A percentile compares a stretch with the other conserved stretches of the same genome.
Evolutionary conservation across 2,888 invertebrate species (phyloP).

Genomic region (Muschampia plurimacula): DNA sequence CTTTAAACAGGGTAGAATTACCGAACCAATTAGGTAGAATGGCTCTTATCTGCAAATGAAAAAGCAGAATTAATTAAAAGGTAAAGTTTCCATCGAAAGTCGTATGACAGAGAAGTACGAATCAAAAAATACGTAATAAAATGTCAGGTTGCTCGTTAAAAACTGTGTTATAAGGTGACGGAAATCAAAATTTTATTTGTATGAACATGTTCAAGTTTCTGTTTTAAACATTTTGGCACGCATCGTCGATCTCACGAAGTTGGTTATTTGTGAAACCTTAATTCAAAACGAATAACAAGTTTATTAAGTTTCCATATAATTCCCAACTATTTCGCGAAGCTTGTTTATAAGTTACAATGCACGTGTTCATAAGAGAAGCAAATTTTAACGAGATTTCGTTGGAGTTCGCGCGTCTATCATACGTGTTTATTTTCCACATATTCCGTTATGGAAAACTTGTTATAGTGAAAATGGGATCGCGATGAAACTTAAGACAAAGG

Average conservation of each 20-base stretch:
- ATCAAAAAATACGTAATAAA: neutral
- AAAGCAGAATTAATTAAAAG: too few species aligned
- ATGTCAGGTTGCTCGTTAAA: neutral
- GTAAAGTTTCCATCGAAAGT: too few species aligned
- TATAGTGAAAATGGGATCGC: constrained; percentile 9
- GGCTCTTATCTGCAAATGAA: too few species aligned
- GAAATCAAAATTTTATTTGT: neutral
- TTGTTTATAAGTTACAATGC: constrained; percentile 14
- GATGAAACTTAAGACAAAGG: constrained; percentile 14
- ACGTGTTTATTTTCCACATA: constrained; percentile 10
- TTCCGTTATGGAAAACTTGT: constrained; percentile 17
- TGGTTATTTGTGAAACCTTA: neutral
- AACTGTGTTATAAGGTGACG: neutral
- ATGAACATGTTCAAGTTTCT: neutral
- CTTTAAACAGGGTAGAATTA: too few species aligned
- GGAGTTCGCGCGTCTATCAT: constrained; percentile 18
- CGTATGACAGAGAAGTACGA: neutral
- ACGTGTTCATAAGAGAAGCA: constrained; percentile 16
- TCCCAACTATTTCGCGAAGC: neutral
- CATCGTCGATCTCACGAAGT: neutral
- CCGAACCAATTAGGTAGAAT: too few species aligned
- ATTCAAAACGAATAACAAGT: constrained; percentile 5
- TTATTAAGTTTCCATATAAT: neutral
- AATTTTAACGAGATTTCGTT: constrained; percentile 17
- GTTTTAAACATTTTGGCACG: neutral